Percentiles rank a stretch among this genome's conserved stretches.
phyloP scores from a whole-genome alignment of 2,113 vertebrate species.

The Etheostoma cragini region DNA sequence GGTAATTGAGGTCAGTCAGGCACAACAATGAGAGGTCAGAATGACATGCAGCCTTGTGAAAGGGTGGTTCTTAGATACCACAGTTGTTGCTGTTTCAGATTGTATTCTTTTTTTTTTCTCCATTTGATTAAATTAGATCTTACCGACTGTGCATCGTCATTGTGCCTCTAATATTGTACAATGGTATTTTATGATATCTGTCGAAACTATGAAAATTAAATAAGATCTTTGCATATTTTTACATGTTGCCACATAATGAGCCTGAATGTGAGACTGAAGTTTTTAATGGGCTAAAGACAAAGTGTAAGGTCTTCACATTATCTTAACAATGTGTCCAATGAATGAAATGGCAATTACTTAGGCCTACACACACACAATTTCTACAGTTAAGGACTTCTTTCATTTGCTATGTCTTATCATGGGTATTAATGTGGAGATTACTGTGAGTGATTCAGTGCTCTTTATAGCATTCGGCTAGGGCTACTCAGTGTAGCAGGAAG shows the following conservation, averaged over 20 bases:
- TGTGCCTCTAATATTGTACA: background rate
- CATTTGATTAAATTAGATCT: slow-evolving; percentile 25
- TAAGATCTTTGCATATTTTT: slow-evolving; percentile 21
- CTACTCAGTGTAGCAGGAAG: slow-evolving; percentile 53
- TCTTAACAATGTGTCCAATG: slow-evolving; percentile 56
- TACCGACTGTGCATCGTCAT: background rate
- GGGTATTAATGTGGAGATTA: slow-evolving; percentile 74
- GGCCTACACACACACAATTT: slow-evolving; percentile 46
- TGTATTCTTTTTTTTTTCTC: slow-evolving; percentile 7
- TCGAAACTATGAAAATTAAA: slow-evolving; percentile 22
- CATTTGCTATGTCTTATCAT: slow-evolving; percentile 68
- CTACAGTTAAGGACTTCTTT: slow-evolving; percentile 69
- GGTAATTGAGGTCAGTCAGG: slow-evolving; percentile 72
- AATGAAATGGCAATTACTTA: slow-evolving; percentile 56
- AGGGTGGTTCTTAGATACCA: slow-evolving; percentile 6
- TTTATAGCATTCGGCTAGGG: slow-evolving; percentile 53
- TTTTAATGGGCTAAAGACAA: slow-evolving; percentile 47
- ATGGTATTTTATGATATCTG: slow-evolving; percentile 1
- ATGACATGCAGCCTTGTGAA: slow-evolving; percentile 32
- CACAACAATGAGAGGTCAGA: slow-evolving; percentile 61
- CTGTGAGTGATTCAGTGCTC: slow-evolving; percentile 49
- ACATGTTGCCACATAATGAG: slow-evolving; percentile 31
- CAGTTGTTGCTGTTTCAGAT: slow-evolving; percentile 23
- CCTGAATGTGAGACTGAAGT: slow-evolving; percentile 45
- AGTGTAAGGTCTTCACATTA: slow-evolving; percentile 51